Conservation (phyloP, 2,797 vertebrate genomes). For the Cuculus canorus region DNA sequence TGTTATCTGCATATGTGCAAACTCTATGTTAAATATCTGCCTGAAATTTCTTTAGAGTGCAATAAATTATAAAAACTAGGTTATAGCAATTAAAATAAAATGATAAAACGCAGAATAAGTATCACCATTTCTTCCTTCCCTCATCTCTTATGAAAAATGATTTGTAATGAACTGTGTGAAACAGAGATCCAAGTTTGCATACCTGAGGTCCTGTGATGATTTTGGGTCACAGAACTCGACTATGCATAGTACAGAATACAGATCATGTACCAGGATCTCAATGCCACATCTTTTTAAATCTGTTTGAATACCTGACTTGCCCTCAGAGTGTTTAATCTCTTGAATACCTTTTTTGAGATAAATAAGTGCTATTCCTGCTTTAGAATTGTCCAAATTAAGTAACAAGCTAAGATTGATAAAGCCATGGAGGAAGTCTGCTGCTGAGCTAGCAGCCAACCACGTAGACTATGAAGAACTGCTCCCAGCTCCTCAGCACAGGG, state of each 20-base stretch:
- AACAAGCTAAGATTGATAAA: not conserved
- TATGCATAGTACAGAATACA: not conserved
- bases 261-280: not conserved
- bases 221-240: not conserved
- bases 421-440: rapidly evolving
- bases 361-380: not conserved
- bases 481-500: not conserved
- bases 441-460: not conserved
- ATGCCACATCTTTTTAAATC: not conserved
- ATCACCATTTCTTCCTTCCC: not conserved
- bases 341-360: not conserved
- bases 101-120: not conserved
- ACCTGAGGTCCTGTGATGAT: not conserved
- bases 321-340: not conserved
- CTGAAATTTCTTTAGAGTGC: not conserved
- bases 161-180: not conserved
- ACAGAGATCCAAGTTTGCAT: not conserved
- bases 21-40: not conserved
- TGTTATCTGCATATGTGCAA: not conserved
- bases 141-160: not conserved
- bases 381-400: not conserved
- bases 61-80: not conserved
- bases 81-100: not conserved
- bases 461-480: not conserved
- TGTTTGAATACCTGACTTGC: not conserved